These are phyloP conservation scores for Struthio camelus DNA, from an alignment of 2,113 vertebrate genomes.

Conservation along the genomic window DNA sequence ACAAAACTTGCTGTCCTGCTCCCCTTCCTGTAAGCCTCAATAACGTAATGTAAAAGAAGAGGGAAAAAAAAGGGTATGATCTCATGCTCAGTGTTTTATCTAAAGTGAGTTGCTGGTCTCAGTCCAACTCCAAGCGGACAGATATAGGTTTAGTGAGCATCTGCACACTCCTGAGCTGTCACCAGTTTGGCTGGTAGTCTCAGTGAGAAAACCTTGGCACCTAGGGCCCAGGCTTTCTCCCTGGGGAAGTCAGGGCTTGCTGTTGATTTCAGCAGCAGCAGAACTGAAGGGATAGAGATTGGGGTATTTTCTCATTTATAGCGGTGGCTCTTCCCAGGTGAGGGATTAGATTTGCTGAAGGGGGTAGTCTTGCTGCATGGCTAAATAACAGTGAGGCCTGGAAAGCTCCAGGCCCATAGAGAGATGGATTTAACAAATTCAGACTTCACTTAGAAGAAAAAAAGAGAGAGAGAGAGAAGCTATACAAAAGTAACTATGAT, in stretches of 20 bases:
- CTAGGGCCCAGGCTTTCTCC: neutral
- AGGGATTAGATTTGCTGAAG: neutral
- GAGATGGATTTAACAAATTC: neutral
- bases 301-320: neutral
- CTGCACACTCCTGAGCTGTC: neutral
- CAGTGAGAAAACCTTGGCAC: neutral
- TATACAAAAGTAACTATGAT: neutral
- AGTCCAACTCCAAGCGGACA: neutral
- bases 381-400: neutral
- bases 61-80: neutral
- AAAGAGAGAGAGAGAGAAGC: neutral
- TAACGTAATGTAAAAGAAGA: neutral
- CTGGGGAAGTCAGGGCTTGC: neutral
- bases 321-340: neutral
- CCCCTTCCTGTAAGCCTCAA: neutral
- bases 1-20: slow-evolving; percentile 6
- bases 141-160: neutral
- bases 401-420: neutral
- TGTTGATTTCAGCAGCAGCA: neutral
- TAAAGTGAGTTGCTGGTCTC: slow-evolving; percentile 26
- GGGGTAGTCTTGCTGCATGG: neutral
- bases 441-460: neutral
- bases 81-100: slow-evolving; percentile 5
- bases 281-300: neutral
- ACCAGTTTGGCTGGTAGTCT: neutral